Percentiles rank a stretch among this genome's conserved stretches.
These are phyloP conservation scores for Solen grandis DNA, from an alignment of 1,140 invertebrate species.

Conservation along the genomic window DNA sequence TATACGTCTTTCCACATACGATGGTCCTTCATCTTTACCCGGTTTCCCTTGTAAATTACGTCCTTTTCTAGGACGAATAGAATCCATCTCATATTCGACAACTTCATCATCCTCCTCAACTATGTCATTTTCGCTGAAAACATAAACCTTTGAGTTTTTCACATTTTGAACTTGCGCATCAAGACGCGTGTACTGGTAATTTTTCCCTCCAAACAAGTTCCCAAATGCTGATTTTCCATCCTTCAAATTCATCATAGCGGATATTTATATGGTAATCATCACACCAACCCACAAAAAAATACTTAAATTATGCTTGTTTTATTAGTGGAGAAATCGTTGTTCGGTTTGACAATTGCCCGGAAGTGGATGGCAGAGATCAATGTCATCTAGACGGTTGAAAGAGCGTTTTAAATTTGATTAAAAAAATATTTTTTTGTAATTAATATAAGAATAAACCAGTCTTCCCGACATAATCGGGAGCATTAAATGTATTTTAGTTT, in stretches of 20 bases:
- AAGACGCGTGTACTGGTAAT: slow-evolving; percentile 17
- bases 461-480: too few relatives aligned
- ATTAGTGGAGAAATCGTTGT: too few relatives aligned
- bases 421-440: too few relatives aligned
- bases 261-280: neutral
- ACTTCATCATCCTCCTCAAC: slow-evolving; percentile 61
- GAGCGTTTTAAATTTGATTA: too few relatives aligned
- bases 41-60: neutral
- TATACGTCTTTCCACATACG: slow-evolving; percentile 65
- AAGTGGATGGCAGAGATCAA: slow-evolving; percentile 41
- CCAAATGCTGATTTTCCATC: neutral
- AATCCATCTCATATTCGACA: slow-evolving; percentile 65
- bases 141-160: slow-evolving; percentile 65
- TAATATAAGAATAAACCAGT: too few relatives aligned
- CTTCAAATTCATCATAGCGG: neutral
- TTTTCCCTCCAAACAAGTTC: slow-evolving; percentile 22
- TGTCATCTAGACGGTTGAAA: slow-evolving; percentile 11
- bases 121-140: slow-evolving; percentile 68
- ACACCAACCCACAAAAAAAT: neutral
- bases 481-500: too few relatives aligned
- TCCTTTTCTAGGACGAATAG: slow-evolving; percentile 53
- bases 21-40: slow-evolving; percentile 36
- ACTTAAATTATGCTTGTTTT: too few relatives aligned
- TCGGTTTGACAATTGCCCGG: slow-evolving; percentile 54
- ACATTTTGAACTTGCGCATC: slow-evolving; percentile 68